Evolutionary conservation across 2,113 vertebrate genomes (phyloP).

Genomic region (Abramis brama): DNA sequence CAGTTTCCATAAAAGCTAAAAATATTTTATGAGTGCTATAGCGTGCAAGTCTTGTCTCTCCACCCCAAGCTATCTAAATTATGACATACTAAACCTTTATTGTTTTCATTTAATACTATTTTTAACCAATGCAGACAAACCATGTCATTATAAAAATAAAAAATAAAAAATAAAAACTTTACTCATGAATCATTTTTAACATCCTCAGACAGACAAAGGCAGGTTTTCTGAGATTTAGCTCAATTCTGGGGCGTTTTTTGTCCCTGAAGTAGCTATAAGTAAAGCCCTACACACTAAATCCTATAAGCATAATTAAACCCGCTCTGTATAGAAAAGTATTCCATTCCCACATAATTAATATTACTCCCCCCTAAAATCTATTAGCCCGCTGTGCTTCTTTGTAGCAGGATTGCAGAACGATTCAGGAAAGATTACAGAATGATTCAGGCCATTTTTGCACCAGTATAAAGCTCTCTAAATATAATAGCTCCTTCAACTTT

Average conservation of each 20-base stretch:
- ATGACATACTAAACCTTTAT: background rate
- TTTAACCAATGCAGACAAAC: conserved; percentile 1
- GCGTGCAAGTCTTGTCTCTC: background rate
- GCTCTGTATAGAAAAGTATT: background rate
- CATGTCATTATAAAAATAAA: background rate
- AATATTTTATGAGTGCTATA: background rate
- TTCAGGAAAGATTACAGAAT: background rate
- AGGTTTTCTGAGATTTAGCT: conserved; percentile 8
- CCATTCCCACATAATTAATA: background rate
- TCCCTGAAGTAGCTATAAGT: background rate
- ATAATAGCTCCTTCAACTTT: conserved; percentile 28
- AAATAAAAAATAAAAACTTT: background rate
- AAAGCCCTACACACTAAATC: conserved; percentile 20
- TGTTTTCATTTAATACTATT: background rate
- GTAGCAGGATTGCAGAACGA: background rate
- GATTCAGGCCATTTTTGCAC: conserved; percentile 18
- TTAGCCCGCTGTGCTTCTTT: conserved; percentile 9
- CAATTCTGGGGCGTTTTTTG: background rate
- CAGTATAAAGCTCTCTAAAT: conserved; percentile 10
- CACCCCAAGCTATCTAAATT: background rate
- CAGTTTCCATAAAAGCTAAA: background rate
- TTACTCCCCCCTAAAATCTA: conserved; percentile 18
- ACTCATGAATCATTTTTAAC: background rate
- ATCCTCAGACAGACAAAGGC: background rate
- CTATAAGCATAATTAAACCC: conserved; percentile 13